Percentiles rank a stretch among this genome's conserved stretches.
These are phyloP conservation scores for Clostera curtula DNA, from an alignment of 2,888 invertebrate genomes.

Conservation along the genomic window DNA sequence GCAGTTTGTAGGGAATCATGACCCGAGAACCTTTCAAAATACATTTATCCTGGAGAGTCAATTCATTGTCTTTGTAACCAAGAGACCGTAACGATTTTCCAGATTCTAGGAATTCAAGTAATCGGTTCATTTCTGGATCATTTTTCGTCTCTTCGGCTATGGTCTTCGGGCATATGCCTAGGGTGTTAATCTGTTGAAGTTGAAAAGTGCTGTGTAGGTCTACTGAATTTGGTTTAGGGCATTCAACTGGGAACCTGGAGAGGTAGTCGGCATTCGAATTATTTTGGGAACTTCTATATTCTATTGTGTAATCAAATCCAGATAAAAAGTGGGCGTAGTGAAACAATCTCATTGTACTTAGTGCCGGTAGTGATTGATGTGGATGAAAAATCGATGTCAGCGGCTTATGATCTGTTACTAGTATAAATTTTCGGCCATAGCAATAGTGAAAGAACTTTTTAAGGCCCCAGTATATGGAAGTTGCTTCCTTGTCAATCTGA, in stretches of 20 bases:
- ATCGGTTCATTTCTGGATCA: background rate
- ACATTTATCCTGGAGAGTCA: background rate
- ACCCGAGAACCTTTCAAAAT: background rate
- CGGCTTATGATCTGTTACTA: background rate
- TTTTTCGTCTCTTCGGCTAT: background rate
- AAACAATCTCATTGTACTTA: background rate
- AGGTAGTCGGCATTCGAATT: background rate
- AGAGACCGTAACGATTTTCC: background rate
- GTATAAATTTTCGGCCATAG: background rate
- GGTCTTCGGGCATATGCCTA: background rate
- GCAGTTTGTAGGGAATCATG: background rate
- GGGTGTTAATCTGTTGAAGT: background rate
- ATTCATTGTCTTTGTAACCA: background rate
- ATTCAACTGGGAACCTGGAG: background rate
- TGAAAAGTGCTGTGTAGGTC: background rate
- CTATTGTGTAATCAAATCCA: background rate
- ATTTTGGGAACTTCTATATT: too few relatives aligned
- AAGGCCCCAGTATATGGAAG: too few relatives aligned
- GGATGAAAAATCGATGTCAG: background rate
- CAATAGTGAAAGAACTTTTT: too few relatives aligned
- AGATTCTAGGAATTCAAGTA: background rate
- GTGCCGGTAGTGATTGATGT: background rate
- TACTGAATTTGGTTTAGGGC: background rate
- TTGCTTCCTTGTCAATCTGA: too few relatives aligned
- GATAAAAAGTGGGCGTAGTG: background rate